A percentile compares a stretch with the other conserved stretches of the same genome.
phyloP scores from a whole-genome alignment of 2,113 vertebrate genomes.

The Kryptolebias marmoratus region DNA sequence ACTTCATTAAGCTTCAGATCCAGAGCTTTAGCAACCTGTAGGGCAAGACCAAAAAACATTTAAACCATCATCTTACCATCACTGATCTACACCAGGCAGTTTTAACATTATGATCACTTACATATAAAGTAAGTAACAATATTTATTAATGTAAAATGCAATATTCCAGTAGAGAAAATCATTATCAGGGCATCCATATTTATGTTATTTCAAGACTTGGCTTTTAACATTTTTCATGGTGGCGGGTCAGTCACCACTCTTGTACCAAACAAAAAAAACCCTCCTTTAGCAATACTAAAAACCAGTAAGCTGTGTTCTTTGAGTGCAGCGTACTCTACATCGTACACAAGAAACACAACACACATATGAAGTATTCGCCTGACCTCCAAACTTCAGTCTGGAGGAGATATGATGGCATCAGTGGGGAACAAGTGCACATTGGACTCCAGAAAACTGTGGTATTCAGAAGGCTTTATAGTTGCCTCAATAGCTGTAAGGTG shows the following conservation, averaged over 20 bases:
- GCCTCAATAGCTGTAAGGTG: background rate
- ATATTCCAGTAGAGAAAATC: too few species aligned
- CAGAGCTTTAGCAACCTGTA: constrained; percentile 87
- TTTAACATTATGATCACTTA: background rate
- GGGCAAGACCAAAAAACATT: constrained; percentile 7
- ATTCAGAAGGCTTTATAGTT: background rate
- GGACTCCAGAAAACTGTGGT: background rate
- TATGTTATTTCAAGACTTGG: too few species aligned
- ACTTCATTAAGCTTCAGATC: constrained; percentile 90
- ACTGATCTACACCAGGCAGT: background rate
- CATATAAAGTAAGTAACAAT: too few species aligned
- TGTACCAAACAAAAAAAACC: too few species aligned
- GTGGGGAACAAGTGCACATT: background rate
- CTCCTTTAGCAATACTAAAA: too few species aligned
- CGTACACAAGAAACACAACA: background rate
- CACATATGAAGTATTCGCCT: background rate
- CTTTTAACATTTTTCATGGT: too few species aligned
- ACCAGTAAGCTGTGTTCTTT: too few species aligned
- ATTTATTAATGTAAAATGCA: too few species aligned
- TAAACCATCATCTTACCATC: background rate
- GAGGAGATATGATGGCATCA: background rate
- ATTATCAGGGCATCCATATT: too few species aligned
- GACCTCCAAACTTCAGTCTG: background rate
- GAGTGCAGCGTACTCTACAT: too few species aligned
- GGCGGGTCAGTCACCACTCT: too few species aligned